Evolutionary conservation across 2,113 vertebrate species (phyloP), one percentile per base, ranked within the genome.

Genomic region (Gymnorhina tibicen): DNA sequence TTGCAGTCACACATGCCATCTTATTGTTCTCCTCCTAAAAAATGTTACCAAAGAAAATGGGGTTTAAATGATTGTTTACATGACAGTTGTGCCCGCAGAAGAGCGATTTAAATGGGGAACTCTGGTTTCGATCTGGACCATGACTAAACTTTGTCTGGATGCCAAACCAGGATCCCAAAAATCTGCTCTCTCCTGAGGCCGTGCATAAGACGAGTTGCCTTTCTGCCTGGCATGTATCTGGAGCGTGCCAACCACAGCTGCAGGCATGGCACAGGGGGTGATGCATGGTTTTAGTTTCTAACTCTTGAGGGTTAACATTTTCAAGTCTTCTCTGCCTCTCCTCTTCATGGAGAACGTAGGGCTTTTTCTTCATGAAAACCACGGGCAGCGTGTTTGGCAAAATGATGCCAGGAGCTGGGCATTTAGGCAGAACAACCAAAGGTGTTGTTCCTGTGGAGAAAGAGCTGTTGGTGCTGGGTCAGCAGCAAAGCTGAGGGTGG

Each of bases 1-100:
- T 68, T 87, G 50, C 78, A 74, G 75, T 74, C 47, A 85, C 42
- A 42, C 15, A 73, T 68, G 46, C 50, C 82, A 67, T 93, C 78
- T 88, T 86, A 96, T 80, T 94, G 70, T 96, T 96, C 75, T 93
- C 26, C 30, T 84, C 13, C 69, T 78, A 72, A 93, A 91, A 93
- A 89, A 42, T 39, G 12, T 93, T 89, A 63, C 59, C 67, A 91
- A 73, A 90, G 70, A 93, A 94, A 90, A 85, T 82, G 56, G 21
- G 21, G 0, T 87, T 87, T 91, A 73, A 62, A 62, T 90, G 10
- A 33, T 63, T 80, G 59, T 91, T 90, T 83, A 70, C 50, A 70
- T 49, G 75, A 30, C 69, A 79, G 63, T 85, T 88, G 39, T 80
- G 63, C 42, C 78, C 83, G 52, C 30, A 84, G 75, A 93, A 77